phyloP scores from a whole-genome alignment of 2,888 invertebrate genomes.

The Trissonchulus latispiculum region DNA sequence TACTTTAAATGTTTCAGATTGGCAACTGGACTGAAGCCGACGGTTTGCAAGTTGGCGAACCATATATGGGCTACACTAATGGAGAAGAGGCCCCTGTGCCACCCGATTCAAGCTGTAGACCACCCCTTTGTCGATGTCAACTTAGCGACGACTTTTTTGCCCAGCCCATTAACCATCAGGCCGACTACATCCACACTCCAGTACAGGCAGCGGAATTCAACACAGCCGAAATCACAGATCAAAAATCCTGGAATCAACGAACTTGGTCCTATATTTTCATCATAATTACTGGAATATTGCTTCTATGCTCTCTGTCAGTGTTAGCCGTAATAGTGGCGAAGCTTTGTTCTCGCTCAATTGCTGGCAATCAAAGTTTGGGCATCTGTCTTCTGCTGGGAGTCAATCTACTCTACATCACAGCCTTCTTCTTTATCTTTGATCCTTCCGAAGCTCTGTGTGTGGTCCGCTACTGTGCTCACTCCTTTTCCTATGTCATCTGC shows the following conservation, averaged over 20 bases:
- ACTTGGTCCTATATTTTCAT: constrained; percentile 36
- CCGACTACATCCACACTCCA: neutral
- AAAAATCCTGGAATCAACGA: constrained; percentile 29
- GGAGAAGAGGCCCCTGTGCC: neutral
- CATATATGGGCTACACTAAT: constrained; percentile 27
- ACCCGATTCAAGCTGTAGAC: constrained; percentile 32
- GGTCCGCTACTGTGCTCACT: constrained; percentile 18
- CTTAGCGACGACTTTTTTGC: constrained; percentile 36
- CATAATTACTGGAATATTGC: constrained; percentile 31
- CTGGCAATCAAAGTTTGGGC: constrained; percentile 41
- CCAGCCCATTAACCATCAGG: constrained; percentile 21
- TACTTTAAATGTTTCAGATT: constrained; percentile 35
- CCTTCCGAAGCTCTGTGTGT: constrained; percentile 31
- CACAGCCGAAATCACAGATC: neutral
- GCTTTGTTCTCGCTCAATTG: constrained; percentile 35
- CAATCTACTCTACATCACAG: constrained; percentile 34
- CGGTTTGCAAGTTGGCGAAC: constrained; percentile 31
- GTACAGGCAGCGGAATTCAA: neutral
- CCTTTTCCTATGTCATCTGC: constrained; percentile 37
- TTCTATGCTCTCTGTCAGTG: constrained; percentile 29
- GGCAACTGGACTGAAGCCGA: constrained; percentile 41
- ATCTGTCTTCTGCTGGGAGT: constrained; percentile 39
- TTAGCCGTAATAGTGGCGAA: constrained; percentile 35
- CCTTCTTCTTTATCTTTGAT: constrained; percentile 39
- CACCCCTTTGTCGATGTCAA: constrained; percentile 40